Evolutionary conservation across 1,140 invertebrate species (phyloP), one percentile per base, ranked within the genome.

Genomic region (Drosophila orosa): DNA sequence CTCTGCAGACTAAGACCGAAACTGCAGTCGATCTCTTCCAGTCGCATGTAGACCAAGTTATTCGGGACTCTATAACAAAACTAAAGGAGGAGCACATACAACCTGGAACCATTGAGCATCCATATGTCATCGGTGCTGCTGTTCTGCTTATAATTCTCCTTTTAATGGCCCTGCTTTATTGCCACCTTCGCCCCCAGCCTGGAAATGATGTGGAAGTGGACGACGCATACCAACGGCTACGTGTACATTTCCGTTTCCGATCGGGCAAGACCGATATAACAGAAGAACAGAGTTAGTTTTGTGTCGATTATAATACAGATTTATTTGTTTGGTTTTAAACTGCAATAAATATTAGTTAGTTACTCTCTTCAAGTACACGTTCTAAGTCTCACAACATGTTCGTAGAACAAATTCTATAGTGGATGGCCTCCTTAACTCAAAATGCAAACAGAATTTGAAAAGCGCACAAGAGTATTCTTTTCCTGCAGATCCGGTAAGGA

Each of bases 281-380:
- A 15, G 24, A 5, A n/a, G 13, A 29, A 17, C 13, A 25, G 7
- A 25, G n/a, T 19, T 22, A 7, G 9, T 8, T 37, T 25, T 24
- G 42, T 44, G 42, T 84, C 35, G 81, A 78, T 78, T 87, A 86
- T 87, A 76, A 83, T 86, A 86, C 83, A 86, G 60, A 40, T 83
- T 86, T 83, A 87, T 86, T 86, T 72, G 69, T 86, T 83, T 57
- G 68, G 74, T 59, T 75, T 76, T 61, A 54, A 63, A 73, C 80
- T 87, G 83, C 80, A 87, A 89, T 87, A 87, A 87, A 87, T 87
- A 87, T 80, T 80, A 83, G 60, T 83, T 87, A 60, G 63, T 83
- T 87, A 60, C 58, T 73, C 45, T 86, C 50, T 52, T 52, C 58
- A 45, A 78, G 57, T 86, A 89, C 76, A 87, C 45, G 61, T 85